These are phyloP conservation scores for Hyposoter dolosus DNA, from an alignment of 2,888 invertebrate genomes.

Conservation along the genomic window DNA sequence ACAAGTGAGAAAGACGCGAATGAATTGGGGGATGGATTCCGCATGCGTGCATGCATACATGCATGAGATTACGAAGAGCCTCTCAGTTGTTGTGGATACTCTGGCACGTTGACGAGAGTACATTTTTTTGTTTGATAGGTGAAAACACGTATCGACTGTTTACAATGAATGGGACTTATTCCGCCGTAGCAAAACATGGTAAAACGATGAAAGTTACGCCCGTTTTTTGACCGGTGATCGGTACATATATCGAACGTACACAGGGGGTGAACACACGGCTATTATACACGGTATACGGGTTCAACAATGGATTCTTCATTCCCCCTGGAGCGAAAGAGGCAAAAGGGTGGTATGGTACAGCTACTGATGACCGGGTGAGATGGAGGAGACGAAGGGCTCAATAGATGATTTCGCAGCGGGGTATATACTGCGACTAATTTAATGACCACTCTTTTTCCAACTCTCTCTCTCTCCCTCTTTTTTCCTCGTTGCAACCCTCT, in stretches of 20 bases:
- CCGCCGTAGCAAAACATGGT: not conserved
- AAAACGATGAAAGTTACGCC: not conserved
- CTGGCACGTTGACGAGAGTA: conserved; percentile 28
- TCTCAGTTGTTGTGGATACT: conserved; percentile 6
- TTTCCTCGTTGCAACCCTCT: not conserved
- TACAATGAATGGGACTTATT: not conserved
- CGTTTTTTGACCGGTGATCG: not conserved
- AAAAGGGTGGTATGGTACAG: conserved; percentile 44
- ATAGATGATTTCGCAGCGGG: conserved; percentile 76
- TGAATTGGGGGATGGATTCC: conserved; percentile 51
- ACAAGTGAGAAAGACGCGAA: conserved; percentile 29
- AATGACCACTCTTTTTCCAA: conserved; percentile 76
- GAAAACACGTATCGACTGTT: conserved; percentile 20
- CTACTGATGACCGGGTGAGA: conserved; percentile 61
- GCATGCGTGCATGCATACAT: conserved; percentile 53
- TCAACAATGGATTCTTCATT: conserved; percentile 60
- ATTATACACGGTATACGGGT: conserved; percentile 43
- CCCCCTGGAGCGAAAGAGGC: conserved; percentile 43
- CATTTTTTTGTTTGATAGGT: conserved; percentile 63
- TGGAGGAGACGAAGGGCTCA: conserved; percentile 54
- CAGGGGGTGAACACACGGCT: not conserved
- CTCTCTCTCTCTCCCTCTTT: not conserved
- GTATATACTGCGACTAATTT: conserved; percentile 79
- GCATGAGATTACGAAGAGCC: conserved; percentile 62
- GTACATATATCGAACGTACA: conserved; percentile 10